phyloP scores from a whole-genome alignment of 2,113 vertebrate genomes.

The Megaceryle torquata region DNA sequence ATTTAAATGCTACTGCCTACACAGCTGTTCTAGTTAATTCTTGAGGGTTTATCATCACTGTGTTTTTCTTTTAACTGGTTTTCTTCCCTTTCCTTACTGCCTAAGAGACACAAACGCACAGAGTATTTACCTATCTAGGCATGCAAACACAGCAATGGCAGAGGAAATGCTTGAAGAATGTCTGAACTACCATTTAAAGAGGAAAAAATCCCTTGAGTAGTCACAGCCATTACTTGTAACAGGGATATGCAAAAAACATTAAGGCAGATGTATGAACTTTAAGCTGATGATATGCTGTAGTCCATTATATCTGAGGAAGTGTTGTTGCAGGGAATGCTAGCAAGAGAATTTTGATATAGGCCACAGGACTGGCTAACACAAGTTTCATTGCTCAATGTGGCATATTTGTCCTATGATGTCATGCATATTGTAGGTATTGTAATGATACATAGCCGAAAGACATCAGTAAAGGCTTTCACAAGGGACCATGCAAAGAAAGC shows the following conservation, averaged over 20 bases:
- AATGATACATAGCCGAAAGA: constrained; percentile 49
- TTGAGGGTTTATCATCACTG: background rate
- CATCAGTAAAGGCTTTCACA: constrained; percentile 39
- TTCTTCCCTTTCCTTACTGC: background rate
- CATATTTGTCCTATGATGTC: constrained; percentile 51
- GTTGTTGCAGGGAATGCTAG: constrained; percentile 8
- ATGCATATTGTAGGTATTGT: constrained; percentile 25
- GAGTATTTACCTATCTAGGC: background rate
- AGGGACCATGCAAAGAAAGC: background rate
- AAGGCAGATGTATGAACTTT: constrained; percentile 24
- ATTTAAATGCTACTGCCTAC: background rate
- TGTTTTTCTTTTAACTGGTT: background rate
- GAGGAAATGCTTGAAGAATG: background rate
- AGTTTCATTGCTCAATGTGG: constrained; percentile 14
- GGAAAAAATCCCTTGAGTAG: background rate
- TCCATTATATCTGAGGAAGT: constrained; percentile 40
- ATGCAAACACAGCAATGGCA: background rate
- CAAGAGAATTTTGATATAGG: constrained; percentile 15
- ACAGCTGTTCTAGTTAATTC: background rate
- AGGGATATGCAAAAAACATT: constrained; percentile 40
- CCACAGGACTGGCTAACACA: background rate
- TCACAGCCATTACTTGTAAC: background rate
- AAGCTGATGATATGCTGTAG: constrained; percentile 12
- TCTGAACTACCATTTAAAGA: background rate
- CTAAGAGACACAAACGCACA: background rate